Conservation (phyloP, 2,797 vertebrate genomes). For the Podarcis lilfordi region DNA sequence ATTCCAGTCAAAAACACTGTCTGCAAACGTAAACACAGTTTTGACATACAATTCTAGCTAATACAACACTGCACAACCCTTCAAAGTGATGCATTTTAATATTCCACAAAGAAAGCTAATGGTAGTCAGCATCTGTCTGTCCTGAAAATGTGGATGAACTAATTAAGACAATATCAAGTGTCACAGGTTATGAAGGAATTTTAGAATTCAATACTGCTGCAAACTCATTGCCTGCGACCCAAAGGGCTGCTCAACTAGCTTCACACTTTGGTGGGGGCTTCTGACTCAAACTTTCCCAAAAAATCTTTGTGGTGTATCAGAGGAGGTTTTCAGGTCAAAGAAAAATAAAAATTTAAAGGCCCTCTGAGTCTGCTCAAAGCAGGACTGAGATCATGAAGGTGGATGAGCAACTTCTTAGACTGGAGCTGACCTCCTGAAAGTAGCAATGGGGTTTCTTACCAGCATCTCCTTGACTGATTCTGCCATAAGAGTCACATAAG, state of each 20-base stretch:
- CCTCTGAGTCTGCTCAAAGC: background rate
- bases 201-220: background rate
- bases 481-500: constrained; percentile 78
- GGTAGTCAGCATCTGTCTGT: background rate
- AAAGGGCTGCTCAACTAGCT: background rate
- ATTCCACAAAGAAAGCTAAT: background rate
- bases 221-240: background rate
- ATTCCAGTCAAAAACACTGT: background rate
- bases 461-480: constrained; percentile 80
- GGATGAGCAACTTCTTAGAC: too few relatives aligned
- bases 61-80: background rate
- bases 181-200: background rate
- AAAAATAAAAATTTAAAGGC: too few relatives aligned
- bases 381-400: background rate
- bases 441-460: background rate
- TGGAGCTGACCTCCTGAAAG: background rate
- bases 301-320: background rate
- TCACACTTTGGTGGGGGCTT: too few relatives aligned
- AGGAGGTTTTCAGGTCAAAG: background rate
- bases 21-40: background rate
- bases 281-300: background rate
- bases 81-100: background rate
- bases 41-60: background rate
- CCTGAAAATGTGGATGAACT: background rate
- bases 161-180: background rate